Evolutionary conservation across 2,888 invertebrate species (phyloP).

Genomic region (Tuta absoluta): DNA sequence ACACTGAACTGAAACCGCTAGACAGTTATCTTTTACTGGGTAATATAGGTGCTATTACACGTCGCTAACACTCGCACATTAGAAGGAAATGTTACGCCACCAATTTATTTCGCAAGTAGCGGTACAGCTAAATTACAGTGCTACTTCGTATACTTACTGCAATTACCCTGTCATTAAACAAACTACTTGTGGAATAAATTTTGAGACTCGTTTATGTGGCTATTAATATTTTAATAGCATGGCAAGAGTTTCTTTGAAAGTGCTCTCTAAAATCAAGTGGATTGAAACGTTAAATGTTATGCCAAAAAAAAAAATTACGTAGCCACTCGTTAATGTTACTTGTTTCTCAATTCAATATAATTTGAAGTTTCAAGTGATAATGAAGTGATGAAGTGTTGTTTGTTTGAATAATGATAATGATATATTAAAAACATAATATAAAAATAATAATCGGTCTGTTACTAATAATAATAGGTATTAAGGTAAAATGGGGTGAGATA

Average conservation of each 20-base stretch:
- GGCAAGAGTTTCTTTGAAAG: background rate
- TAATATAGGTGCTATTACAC: background rate
- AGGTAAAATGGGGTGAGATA: too few species aligned
- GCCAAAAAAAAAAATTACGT: too few species aligned
- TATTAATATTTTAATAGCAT: slow-evolving; percentile 1
- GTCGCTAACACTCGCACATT: background rate
- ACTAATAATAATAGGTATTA: too few species aligned
- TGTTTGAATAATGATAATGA: too few species aligned
- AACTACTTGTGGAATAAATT: slow-evolving; percentile 22
- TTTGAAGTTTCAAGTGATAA: too few species aligned
- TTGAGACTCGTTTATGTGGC: slow-evolving; percentile 12
- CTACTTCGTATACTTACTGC: slow-evolving; percentile 21
- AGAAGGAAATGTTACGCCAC: background rate
- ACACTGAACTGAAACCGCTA: too few species aligned
- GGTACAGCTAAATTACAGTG: slow-evolving; percentile 17
- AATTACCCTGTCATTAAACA: slow-evolving; percentile 29
- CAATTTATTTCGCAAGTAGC: slow-evolving; percentile 8
- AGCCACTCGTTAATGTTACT: too few species aligned
- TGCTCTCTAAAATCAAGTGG: background rate
- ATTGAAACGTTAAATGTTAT: background rate
- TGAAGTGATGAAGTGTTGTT: too few species aligned
- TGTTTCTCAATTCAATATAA: too few species aligned
- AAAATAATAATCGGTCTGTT: too few species aligned
- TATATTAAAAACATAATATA: too few species aligned
- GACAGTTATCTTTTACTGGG: too few species aligned